Conservation (phyloP, 2,797 vertebrate species). For the Phalanger gymnotis region DNA sequence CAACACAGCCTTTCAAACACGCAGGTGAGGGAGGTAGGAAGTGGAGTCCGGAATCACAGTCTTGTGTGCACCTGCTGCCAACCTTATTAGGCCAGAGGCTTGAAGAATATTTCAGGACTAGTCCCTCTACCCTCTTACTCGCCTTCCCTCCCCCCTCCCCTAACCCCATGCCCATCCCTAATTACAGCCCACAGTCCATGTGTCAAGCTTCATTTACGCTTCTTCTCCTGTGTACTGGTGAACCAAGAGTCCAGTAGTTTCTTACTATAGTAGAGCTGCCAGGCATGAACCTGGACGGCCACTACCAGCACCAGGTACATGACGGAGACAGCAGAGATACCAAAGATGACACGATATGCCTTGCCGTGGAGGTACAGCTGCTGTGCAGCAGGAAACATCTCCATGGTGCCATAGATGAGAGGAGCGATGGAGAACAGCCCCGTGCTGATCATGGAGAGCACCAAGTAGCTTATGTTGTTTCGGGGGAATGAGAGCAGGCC, state of each 20-base stretch:
- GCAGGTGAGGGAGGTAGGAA: conserved; percentile 16
- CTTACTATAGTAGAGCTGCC: conserved; percentile 99
- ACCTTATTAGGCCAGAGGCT: not conserved
- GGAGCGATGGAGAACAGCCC: conserved; percentile 95
- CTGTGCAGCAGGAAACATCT: conserved; percentile 98
- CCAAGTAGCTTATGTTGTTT: conserved; percentile 98
- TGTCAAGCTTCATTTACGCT: conserved; percentile 90
- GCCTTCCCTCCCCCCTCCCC: not conserved
- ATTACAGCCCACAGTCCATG: not conserved
- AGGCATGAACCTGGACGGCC: conserved; percentile 94
- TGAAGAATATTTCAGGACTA: conserved; percentile 8
- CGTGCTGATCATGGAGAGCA: conserved; percentile 96
- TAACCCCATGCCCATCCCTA: not conserved
- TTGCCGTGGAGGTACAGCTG: conserved; percentile 96
- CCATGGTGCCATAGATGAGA: conserved; percentile 95
- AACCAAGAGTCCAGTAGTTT: conserved; percentile 98
- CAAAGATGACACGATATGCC: conserved; percentile 96
- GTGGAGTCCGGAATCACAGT: conserved; percentile 12
- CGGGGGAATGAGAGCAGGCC: conserved; percentile 94
- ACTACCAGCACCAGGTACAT: conserved; percentile 95
- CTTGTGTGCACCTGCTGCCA: conserved; percentile 8
- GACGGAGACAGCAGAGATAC: conserved; percentile 93
- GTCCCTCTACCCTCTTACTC: not conserved
- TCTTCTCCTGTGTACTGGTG: conserved; percentile 96
- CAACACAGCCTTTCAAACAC: conserved; percentile 16